Evolutionary conservation across 2,113 vertebrate genomes (phyloP).

Genomic region (Arothron firmamentum): DNA sequence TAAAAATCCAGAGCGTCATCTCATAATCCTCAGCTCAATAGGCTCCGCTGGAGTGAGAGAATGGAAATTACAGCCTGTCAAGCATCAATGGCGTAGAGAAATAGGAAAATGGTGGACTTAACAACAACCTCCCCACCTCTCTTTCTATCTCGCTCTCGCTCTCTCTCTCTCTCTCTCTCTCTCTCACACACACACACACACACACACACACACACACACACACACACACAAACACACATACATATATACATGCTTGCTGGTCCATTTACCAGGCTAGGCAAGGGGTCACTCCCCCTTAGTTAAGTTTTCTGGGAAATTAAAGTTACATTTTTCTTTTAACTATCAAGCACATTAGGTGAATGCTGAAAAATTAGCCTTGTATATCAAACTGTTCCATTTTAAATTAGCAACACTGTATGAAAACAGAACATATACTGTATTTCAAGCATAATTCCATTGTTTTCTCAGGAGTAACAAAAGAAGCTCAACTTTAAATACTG

Average conservation of each 20-base stretch:
- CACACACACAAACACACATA: constrained; percentile 11
- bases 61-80: constrained; percentile 88
- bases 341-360: constrained; percentile 1
- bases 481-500: too few species aligned
- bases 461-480: too few species aligned
- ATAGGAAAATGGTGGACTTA: constrained; percentile 85
- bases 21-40: constrained; percentile 84
- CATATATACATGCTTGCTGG: constrained; percentile 71
- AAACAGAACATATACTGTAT: too few species aligned
- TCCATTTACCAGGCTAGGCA: constrained; percentile 83
- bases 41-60: constrained; percentile 82
- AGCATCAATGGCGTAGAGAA: constrained; percentile 84
- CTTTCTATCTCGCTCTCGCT: too few species aligned
- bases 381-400: too few species aligned
- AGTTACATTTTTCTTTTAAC: constrained; percentile 34
- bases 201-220: constrained; percentile 64
- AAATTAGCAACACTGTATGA: too few species aligned
- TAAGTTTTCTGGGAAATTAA: constrained; percentile 43
- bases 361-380: too few species aligned
- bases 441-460: too few species aligned
- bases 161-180: too few species aligned
- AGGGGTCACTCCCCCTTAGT: constrained; percentile 82
- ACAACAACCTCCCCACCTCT: constrained; percentile 77
- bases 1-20: constrained; percentile 72
- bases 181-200: too few species aligned